Evolutionary conservation across 2,797 vertebrate genomes (phyloP), one percentile per base, ranked within the genome.

Genomic region (Cirrhinus mrigala): DNA sequence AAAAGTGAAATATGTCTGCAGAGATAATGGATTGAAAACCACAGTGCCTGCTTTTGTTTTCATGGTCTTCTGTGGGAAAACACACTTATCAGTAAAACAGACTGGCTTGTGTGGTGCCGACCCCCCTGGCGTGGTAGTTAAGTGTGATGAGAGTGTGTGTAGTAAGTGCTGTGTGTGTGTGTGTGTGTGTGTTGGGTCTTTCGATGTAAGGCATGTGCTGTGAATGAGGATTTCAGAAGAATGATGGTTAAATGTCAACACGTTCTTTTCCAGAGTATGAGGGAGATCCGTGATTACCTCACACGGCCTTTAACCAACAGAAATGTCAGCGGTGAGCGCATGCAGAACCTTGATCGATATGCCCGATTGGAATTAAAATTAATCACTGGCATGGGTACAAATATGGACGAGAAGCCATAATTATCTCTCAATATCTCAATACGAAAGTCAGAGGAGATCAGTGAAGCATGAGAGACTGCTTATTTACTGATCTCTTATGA

Each of bases 241-340:
- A 46, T 69, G 85, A 70, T 70, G 82, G 24, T 48, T 85, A 85
- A 87, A 85, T 82, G 73, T 85, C 86, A 87, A 58, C 27, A 82
- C 10, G 2, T 48, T 85, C 70, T 80, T 74, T 85, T 79, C 29
- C 10, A 52, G 66, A 73, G 27, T 62, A 62, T 73, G 27, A 85
- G 69, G 77, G 77, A 85, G 69, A 80, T 58, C 77, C 3, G 16
- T 48, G 68, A 71, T 80, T 80, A 60, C 79, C 71, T 81, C 62
- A 76, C 50, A 24, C 12, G 12, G 7, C 79, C 50, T 77, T 75
- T 69, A 40, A 29, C 60, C 40, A 12, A 60, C 24, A 33, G 64
- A 84, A 87, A 87, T 84, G 82, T 84, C 86, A 84, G 48, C 48
- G 18, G 48, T 10, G 29, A 40, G 60, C 24, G 15, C 29, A 22